phyloP scores from a whole-genome alignment of 2,113 vertebrate genomes.

The Pseudonaja textilis region DNA sequence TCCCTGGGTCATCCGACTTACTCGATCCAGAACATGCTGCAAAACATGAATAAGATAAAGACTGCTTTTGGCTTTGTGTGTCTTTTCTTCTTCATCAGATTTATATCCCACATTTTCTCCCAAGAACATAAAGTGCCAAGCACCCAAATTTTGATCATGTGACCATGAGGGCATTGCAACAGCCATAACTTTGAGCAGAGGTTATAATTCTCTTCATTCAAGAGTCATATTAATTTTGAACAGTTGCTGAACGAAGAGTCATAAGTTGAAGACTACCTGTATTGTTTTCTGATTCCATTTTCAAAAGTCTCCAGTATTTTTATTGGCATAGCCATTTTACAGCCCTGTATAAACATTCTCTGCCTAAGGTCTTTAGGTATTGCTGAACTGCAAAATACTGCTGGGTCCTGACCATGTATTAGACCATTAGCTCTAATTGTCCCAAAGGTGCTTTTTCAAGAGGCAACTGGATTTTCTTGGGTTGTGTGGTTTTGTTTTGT shows the following conservation, averaged over 20 bases:
- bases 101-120: background rate
- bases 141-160: background rate
- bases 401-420: background rate
- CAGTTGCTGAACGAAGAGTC: background rate
- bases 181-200: background rate
- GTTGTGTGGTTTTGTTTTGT: too few relatives aligned
- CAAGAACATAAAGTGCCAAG: background rate
- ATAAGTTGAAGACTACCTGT: background rate
- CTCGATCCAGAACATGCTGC: conserved; percentile 94
- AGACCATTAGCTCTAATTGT: too few relatives aligned
- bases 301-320: background rate
- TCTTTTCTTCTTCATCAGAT: background rate
- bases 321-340: background rate
- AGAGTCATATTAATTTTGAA: background rate
- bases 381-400: background rate
- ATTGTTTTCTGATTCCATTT: background rate
- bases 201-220: background rate
- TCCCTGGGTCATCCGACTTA: conserved; percentile 95
- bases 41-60: conserved; percentile 9
- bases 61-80: too few relatives aligned
- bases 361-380: background rate
- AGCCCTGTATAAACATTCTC: background rate
- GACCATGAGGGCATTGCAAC: background rate
- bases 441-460: too few relatives aligned
- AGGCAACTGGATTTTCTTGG: too few relatives aligned